Evolutionary conservation across 53 echinoderm and acorn worm species (phyloP), one percentile per base, ranked within the genome.

Genomic region (Echinometra lucunter): DNA sequence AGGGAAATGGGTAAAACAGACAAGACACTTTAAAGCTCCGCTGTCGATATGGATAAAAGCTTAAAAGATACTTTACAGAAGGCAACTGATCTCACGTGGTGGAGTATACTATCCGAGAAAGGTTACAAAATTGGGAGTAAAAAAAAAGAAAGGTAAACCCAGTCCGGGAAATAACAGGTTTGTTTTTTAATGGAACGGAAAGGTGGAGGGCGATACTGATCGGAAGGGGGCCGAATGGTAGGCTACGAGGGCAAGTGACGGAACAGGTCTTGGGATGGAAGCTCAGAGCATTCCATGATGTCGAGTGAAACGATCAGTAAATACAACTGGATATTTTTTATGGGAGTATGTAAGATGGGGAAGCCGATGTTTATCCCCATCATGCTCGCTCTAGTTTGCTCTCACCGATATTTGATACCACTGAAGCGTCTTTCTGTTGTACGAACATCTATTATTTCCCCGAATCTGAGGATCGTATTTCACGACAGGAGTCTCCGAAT

Each of bases 171-270:
- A 72, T 13, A 72, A 32, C 63, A 72, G 15, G 35, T 32, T 34
- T 35, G 35, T 32, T 35, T 35, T 72, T 72, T n/a, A n/a, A 13
- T 72, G 72, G 35, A 32, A 72, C 32, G 35, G 13, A 72, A 72
- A 13, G 44, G 23, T 17, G 81, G 44, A 42, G 44, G 44, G 21
- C 6, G 81, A 81, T 40, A 81, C 23, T 23, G 42, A 17, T 23
- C 81, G 81, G 81, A 81, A 81, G 81, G 23, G 81, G 81, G 42
- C 16, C n/a, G 35, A 72, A 72, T 72, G 32, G 12, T 72, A 74
- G 81, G 81, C 18, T 40, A 81, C 4, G 81, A 23, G 81, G 44
- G 81, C 27, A 81, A 81, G 44, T 42, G 23, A 10, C 23, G 42
- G 44, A 16, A 74, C 35, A 74, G 74, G 74, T 74, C 74, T 15